Percentiles rank a stretch among this genome's conserved stretches.
Conservation (phyloP, 2,797 vertebrate species). For the Peromyscus eremicus region DNA sequence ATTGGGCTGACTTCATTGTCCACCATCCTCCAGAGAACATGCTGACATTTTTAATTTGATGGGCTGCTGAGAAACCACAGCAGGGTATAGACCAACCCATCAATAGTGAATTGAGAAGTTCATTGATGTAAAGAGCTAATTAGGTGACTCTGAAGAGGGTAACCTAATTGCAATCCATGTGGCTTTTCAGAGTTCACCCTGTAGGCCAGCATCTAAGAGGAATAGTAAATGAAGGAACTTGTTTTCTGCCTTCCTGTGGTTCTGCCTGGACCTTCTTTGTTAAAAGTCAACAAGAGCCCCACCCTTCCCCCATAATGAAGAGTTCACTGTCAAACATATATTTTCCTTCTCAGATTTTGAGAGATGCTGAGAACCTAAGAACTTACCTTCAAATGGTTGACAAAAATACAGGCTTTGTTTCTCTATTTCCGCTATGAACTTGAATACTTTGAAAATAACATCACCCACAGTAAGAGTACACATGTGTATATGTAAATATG, state of each 20-base stretch:
- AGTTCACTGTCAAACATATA: not conserved
- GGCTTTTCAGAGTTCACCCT: not conserved
- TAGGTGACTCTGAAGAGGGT: constrained; percentile 66
- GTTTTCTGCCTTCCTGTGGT: not conserved
- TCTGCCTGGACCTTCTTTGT: not conserved
- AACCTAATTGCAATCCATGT: constrained; percentile 66
- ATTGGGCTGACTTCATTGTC: constrained; percentile 65
- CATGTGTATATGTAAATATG: not conserved
- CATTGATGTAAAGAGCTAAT: constrained; percentile 80
- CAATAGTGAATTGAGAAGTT: constrained; percentile 70
- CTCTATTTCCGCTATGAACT: not conserved
- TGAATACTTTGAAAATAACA: not conserved
- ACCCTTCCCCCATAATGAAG: not conserved
- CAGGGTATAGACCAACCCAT: constrained; percentile 75
- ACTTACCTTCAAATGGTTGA: not conserved
- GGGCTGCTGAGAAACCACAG: constrained; percentile 79
- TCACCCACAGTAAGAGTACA: rapidly evolving
- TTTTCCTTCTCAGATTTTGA: not conserved
- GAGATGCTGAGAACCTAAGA: not conserved
- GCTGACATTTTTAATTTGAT: constrained; percentile 83
- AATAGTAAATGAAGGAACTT: constrained; percentile 44
- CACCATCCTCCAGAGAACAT: constrained; percentile 65
- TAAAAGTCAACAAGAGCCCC: not conserved
- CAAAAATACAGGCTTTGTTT: not conserved
- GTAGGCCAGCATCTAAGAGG: constrained; percentile 2